Base-by-base conservation (phyloP, 2,797 vertebrate species). In the Arrhamphus sclerolepis region DNA sequence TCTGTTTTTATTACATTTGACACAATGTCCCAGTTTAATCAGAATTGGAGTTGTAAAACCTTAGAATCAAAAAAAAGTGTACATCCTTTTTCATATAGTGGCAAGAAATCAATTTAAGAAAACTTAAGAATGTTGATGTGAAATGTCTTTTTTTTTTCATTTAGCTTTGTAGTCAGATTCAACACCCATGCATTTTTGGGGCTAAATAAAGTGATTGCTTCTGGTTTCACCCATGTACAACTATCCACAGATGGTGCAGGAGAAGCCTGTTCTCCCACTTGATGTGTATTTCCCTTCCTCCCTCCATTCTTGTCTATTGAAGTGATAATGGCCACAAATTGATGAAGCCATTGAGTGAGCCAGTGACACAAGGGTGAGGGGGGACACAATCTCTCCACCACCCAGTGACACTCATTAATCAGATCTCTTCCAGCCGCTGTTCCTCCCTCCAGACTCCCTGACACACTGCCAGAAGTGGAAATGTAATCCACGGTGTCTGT, bases 221-320 rank as follows among this genome's bases (percentile, higher is more conserved):
- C n/a, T 41, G 16, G 18, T 48, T 54, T 28, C 46, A 22, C 14
- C 28, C 49, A 21, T 63, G 69, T 46, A 40, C 50, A 82, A 24
- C 43, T 5, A 31, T 67, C 64, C 82, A 82, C 87, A 88, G 86
- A 89, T 89, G 88, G 85, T 58, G 74, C 46, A 70, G 74, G 79
- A 84, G 64, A 79, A 78, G 68, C 60, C 46, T 8, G 6, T 54
- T 46, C 58, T 29, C 24, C 14, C 48, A 42, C 71, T 31, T 53
- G n/a, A 21, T 58, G 56, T 64, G 61, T 2, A 41, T 13, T 48
- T 22, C 50, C 77, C 72, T 82, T 62, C 80, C 82, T 75, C 80
- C 86, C 80, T 85, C 87, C 88, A 86, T 92, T 91, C 91, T 86
- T 79, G 53, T 72, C 84, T 76, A 88, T 94, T 93, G 90, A 80